These are phyloP conservation scores for Hirtodrosophila histrioides DNA, from an alignment of 2,888 invertebrate species.

Conservation along the genomic window DNA sequence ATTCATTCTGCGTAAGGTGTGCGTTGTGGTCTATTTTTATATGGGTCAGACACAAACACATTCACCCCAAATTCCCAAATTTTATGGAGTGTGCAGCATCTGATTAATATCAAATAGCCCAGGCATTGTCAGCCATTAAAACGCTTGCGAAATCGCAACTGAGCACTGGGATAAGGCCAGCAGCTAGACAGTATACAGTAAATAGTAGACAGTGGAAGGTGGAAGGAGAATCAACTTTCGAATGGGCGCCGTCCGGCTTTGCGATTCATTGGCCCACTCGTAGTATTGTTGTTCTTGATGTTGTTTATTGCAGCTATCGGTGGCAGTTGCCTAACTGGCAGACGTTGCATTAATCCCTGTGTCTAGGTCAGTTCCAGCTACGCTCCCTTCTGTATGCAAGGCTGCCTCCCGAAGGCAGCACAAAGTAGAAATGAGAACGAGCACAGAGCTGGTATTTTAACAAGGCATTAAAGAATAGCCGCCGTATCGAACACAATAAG, in stretches of 20 bases:
- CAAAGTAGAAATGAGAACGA: too few species aligned
- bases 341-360: constrained; percentile 25
- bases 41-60: constrained; percentile 53
- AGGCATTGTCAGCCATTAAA: constrained; percentile 52
- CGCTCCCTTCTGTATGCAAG: too few species aligned
- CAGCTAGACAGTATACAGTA: too few species aligned
- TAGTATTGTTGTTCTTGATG: not conserved
- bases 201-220: not conserved
- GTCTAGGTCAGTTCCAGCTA: constrained; percentile 23
- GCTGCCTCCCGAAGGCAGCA: too few species aligned
- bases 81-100: constrained; percentile 56
- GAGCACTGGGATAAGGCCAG: constrained; percentile 9
- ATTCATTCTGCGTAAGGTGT: constrained; percentile 54
- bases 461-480: too few species aligned
- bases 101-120: constrained; percentile 63
- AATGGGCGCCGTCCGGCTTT: constrained; percentile 44
- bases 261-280: constrained; percentile 22
- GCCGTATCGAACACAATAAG: too few species aligned
- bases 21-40: constrained; percentile 52
- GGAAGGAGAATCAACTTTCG: constrained; percentile 23
- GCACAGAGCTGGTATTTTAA: too few species aligned
- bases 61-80: constrained; percentile 16
- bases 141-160: constrained; percentile 54
- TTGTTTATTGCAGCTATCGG: constrained; percentile 30
- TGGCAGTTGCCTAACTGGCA: constrained; percentile 31